Evolutionary conservation across 1,140 invertebrate genomes (phyloP), one percentile per base, ranked within the genome.

Genomic region (Phthorimaea operculella): DNA sequence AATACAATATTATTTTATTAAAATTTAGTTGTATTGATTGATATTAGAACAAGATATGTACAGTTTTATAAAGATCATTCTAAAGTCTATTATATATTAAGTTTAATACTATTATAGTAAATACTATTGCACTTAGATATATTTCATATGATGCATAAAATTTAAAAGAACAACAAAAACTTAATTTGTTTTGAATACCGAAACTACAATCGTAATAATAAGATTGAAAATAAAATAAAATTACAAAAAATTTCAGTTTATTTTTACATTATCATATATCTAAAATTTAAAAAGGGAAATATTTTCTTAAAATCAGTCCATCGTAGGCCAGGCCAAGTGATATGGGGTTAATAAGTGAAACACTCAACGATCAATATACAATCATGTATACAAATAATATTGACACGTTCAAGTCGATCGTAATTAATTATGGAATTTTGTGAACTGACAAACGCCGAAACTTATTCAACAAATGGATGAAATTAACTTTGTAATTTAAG

Each of bases 31-130:
- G 1, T 39, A 4, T 39, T n/a, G 2, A 39, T 12, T 39, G 36
- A 39, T 39, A 39, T 39, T 12, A 3, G 36, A 12, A 39, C n/a
- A 54, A 62, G 63, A 69, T 67, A 67, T 72, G 62, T 67, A 72
- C 66, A 72, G 18, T 14, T 16, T 47, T 2, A 47, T 5, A 4
- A 51, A 61, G 17, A 54, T 21, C 49, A 33, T 55, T 63, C 58
- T 63, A 63, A 56, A 60, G 52, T 48, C 62, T 66, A 63, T 54
- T 58, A 44, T 28, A 28, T 28, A 42, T 52, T 60, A 63, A 33
- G 62, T 57, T 28, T 74, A 77, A 81, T 79, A 77, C 74, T 74
- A n/a, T 66, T 17, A 70, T 62, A 64, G 65, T 62, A 59, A 79
- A 74, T 77, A 78, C 70, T 70, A 74, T 71, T 70, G 44, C 16